Conservation (phyloP, 2,888 invertebrate genomes). For the Sarcophaga carnaria region DNA sequence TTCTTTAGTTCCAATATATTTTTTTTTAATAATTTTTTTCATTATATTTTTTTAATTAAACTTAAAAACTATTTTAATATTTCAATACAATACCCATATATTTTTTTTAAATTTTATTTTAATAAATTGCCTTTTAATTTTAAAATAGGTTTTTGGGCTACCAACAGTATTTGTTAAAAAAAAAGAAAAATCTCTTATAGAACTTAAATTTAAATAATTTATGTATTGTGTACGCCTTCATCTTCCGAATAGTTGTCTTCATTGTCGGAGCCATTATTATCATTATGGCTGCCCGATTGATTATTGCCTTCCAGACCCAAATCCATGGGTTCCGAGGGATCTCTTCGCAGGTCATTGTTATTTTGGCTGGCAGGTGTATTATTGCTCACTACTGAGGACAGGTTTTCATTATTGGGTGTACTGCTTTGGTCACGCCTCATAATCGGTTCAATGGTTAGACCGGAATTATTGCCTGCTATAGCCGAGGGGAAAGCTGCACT, state of each 20-base stretch:
- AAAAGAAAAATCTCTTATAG: background rate
- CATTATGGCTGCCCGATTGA: conserved; percentile 80
- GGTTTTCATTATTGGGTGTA: conserved; percentile 61
- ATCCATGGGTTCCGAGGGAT: conserved; percentile 81
- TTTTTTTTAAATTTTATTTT: conserved; percentile 18
- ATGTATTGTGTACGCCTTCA: conserved; percentile 81
- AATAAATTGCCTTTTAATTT: conserved; percentile 6
- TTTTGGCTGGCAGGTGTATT: conserved; percentile 69
- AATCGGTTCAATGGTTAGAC: conserved; percentile 80
- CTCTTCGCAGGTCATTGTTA: conserved; percentile 76
- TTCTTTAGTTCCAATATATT: conserved; percentile 73
- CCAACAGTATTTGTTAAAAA: background rate
- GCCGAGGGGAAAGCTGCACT: conserved; percentile 68
- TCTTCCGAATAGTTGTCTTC: conserved; percentile 82
- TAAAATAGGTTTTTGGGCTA: background rate
- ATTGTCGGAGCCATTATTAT: conserved; percentile 78
- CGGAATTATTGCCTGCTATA: conserved; percentile 68
- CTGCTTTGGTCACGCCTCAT: conserved; percentile 76
- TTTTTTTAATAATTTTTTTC: conserved; percentile 14
- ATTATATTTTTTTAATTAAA: background rate
- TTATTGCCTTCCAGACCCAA: conserved; percentile 79
- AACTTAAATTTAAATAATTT: conserved; percentile 58
- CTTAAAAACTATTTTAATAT: conserved; percentile 11
- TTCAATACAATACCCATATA: conserved; percentile 27
- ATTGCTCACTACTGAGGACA: conserved; percentile 40